Percentiles rank a stretch among this genome's conserved stretches.
Evolutionary conservation across 1,140 invertebrate species (phyloP).

Genomic region (Euwallacea fornicatus): DNA sequence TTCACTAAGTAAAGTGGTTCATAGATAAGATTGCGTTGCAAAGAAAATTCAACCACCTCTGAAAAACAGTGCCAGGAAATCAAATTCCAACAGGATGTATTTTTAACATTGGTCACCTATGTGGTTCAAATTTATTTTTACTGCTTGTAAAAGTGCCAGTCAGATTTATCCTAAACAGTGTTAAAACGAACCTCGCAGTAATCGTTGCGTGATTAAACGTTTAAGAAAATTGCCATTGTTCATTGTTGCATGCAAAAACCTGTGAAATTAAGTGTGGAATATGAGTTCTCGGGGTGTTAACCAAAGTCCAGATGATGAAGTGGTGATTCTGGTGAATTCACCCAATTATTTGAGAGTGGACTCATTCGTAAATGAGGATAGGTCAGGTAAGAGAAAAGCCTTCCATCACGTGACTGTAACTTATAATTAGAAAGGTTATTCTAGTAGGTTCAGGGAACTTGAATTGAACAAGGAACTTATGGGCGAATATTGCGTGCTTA

Average conservation of each 20-base stretch:
- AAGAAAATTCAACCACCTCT: background rate
- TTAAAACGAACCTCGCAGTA: background rate
- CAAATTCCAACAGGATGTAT: slow-evolving; percentile 19
- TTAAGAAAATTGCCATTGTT: background rate
- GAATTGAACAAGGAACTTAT: no score
- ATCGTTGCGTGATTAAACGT: background rate
- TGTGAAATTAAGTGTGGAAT: background rate
- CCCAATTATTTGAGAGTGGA: slow-evolving; percentile 43
- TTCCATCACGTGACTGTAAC: no score
- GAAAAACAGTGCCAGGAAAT: slow-evolving; percentile 5
- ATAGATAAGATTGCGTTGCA: background rate
- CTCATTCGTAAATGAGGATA: slow-evolving; percentile 46
- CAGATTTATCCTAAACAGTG: slow-evolving; percentile 11
- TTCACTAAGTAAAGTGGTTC: background rate
- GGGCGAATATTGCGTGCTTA: no score
- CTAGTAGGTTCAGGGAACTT: no score
- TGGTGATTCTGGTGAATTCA: slow-evolving; percentile 33
- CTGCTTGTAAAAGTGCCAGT: slow-evolving; percentile 39
- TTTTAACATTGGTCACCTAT: slow-evolving; percentile 18
- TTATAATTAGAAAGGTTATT: no score
- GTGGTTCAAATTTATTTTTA: slow-evolving; percentile 32
- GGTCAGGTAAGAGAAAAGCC: slow-evolving; percentile 21
- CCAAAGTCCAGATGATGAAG: slow-evolving; percentile 36
- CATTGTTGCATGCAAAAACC: background rate
- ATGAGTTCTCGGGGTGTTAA: slow-evolving; percentile 46